These are phyloP conservation scores for Dysmachus trigonus DNA, from an alignment of 2,888 invertebrate genomes.

Conservation along the genomic window DNA sequence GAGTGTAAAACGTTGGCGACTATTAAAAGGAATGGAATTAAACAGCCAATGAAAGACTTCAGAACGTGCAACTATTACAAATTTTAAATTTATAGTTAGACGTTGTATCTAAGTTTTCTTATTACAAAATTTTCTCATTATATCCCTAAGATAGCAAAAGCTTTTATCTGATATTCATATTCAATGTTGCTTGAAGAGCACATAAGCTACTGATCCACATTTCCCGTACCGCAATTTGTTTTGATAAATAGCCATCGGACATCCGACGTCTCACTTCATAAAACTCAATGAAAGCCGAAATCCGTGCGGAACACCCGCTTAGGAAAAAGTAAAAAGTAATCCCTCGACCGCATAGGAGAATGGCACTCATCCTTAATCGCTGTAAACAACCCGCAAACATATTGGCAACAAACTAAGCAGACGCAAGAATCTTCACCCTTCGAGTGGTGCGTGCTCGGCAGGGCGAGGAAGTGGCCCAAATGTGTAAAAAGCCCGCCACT, in stretches of 20 bases:
- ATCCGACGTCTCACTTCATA: slow-evolving; percentile 44
- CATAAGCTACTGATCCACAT: neutral
- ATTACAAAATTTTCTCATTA: neutral
- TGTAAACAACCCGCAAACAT: slow-evolving; percentile 48
- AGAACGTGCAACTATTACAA: too few species aligned
- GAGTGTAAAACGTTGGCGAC: too few species aligned
- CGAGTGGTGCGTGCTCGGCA: neutral
- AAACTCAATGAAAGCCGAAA: slow-evolving; percentile 32
- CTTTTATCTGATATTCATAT: neutral
- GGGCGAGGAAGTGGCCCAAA: neutral
- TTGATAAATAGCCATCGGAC: slow-evolving; percentile 44
- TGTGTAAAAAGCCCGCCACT: slow-evolving; percentile 20
- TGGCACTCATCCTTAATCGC: slow-evolving; percentile 44
- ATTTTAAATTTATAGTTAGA: too few species aligned
- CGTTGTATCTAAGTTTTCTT: too few species aligned
- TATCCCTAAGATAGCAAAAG: neutral
- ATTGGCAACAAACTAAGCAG: slow-evolving; percentile 33
- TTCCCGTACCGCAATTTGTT: neutral
- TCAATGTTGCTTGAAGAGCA: neutral
- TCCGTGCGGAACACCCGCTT: neutral
- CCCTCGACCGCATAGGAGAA: slow-evolving; percentile 28
- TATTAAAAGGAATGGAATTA: too few species aligned
- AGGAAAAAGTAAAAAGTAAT: neutral
- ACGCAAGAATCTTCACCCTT: neutral
- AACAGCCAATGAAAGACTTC: too few species aligned